phyloP scores from a whole-genome alignment of 2,888 invertebrate genomes.

The Hoplodrina blanda region DNA sequence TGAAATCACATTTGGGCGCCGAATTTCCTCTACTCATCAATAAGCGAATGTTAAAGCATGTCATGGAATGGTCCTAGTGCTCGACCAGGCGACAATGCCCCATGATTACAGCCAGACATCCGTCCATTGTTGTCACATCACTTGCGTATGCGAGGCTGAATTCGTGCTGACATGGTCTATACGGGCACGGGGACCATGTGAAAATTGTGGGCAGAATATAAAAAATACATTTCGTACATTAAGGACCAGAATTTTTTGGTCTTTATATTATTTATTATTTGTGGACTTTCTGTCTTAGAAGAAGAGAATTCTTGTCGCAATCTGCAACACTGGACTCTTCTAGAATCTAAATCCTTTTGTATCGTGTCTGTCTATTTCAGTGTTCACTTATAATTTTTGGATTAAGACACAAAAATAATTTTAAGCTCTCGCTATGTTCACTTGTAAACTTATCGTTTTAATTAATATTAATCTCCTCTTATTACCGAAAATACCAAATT shows the following conservation, averaged over 20 bases:
- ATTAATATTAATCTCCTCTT: background rate
- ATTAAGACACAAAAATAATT: background rate
- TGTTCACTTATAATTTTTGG: too few species aligned
- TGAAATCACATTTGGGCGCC: conserved; percentile 48
- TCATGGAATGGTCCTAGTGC: conserved; percentile 35
- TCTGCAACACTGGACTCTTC: too few species aligned
- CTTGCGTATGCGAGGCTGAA: conserved; percentile 57
- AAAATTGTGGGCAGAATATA: conserved; percentile 35
- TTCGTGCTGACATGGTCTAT: conserved; percentile 34
- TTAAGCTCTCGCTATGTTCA: background rate
- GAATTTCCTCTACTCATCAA: conserved; percentile 51
- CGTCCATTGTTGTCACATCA: conserved; percentile 75
- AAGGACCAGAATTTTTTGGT: conserved; percentile 3
- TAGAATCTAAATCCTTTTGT: too few species aligned
- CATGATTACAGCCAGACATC: conserved; percentile 76
- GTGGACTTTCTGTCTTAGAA: background rate
- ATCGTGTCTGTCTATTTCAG: too few species aligned
- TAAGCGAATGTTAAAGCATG: conserved; percentile 40
- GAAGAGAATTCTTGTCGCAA: too few species aligned
- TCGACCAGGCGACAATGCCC: conserved; percentile 63
- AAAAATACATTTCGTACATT: conserved; percentile 2
- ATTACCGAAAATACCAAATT: background rate
- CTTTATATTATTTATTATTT: background rate
- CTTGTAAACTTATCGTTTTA: background rate
- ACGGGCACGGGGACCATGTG: conserved; percentile 28